phyloP scores from a whole-genome alignment of 2,888 invertebrate genomes.

The Unio pictorum region DNA sequence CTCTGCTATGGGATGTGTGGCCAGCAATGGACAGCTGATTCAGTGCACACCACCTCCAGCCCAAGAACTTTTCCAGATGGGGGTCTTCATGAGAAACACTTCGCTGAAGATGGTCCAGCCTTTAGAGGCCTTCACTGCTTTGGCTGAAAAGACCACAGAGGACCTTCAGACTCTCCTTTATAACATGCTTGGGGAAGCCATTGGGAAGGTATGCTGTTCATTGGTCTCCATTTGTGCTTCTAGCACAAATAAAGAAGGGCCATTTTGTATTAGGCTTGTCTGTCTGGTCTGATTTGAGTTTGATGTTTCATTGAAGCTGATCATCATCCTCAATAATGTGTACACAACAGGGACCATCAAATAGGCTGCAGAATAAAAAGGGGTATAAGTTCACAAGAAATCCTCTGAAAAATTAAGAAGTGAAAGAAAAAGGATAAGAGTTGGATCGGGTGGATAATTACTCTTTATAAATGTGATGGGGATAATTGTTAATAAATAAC shows the following conservation, averaged over 20 bases:
- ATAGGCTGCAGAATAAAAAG: too few relatives aligned
- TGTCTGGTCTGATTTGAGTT: too few relatives aligned
- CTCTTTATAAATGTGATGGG: too few relatives aligned
- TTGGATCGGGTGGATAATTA: too few relatives aligned
- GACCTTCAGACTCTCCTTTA: conserved; percentile 33
- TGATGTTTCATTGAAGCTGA: too few relatives aligned
- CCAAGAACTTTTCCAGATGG: conserved; percentile 6
- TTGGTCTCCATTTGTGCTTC: neutral
- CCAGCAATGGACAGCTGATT: conserved; percentile 34
- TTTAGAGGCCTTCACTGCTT: conserved; percentile 20
- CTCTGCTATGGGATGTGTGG: conserved; percentile 14
- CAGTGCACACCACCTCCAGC: conserved; percentile 26
- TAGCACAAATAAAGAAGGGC: neutral
- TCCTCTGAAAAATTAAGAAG: too few relatives aligned
- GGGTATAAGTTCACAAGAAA: too few relatives aligned
- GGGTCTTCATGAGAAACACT: conserved; percentile 16
- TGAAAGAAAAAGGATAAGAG: too few relatives aligned
- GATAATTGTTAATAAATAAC: too few relatives aligned
- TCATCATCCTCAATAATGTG: too few relatives aligned
- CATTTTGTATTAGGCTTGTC: neutral
- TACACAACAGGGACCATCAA: too few relatives aligned
- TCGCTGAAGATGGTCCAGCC: conserved; percentile 27
- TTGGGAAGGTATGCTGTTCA: conserved; percentile 25
- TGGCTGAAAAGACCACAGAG: conserved; percentile 19
- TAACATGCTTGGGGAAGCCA: conserved; percentile 30